Evolutionary conservation across 2,113 vertebrate species (phyloP).

Genomic region (Ochotona curzoniae): DNA sequence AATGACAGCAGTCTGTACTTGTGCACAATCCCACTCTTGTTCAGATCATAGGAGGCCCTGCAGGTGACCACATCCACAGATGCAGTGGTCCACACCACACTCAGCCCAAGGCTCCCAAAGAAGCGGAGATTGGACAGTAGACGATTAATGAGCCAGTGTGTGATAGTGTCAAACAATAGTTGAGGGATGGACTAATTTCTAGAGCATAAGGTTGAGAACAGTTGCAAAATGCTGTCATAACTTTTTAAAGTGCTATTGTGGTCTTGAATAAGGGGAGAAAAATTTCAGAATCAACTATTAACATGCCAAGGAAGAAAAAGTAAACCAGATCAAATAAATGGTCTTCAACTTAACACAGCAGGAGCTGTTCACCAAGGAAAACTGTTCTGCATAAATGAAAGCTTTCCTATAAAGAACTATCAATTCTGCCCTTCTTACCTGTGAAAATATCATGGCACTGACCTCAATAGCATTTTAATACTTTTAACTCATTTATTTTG

Average conservation of each 20-base stretch:
- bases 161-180: slow-evolving; percentile 18
- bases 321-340: slow-evolving; percentile 39
- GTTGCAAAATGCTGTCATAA: slow-evolving; percentile 25
- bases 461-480: background rate
- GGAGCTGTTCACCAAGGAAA: background rate
- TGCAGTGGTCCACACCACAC: background rate
- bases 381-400: background rate
- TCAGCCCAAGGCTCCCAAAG: background rate
- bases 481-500: no score
- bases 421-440: background rate
- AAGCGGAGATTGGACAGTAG: background rate
- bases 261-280: slow-evolving; percentile 26
- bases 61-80: background rate
- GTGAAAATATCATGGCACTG: background rate
- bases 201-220: background rate
- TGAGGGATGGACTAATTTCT: background rate
- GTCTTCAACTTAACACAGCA: background rate
- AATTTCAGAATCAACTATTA: slow-evolving; percentile 12
- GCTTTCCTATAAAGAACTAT: background rate
- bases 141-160: background rate
- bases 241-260: background rate
- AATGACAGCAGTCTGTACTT: background rate
- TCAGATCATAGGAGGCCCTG: background rate
- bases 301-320: background rate
- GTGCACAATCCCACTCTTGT: background rate